phyloP scores from a whole-genome alignment of 2,113 vertebrate genomes.

The Cyrtonyx montezumae region DNA sequence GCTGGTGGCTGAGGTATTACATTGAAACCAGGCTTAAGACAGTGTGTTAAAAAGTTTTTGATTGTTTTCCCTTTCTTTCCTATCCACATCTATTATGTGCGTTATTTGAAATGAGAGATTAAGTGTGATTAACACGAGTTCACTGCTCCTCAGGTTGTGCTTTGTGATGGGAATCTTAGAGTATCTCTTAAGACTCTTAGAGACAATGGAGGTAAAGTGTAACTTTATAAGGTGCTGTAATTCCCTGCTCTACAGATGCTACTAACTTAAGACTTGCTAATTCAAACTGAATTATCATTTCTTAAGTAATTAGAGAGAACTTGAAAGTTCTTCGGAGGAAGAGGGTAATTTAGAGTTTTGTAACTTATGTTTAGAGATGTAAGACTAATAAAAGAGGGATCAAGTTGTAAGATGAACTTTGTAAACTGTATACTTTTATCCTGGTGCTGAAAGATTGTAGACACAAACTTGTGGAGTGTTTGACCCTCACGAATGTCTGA shows the following conservation, averaged over 20 bases:
- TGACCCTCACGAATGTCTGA: background rate
- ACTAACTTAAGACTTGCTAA: background rate
- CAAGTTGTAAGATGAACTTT: background rate
- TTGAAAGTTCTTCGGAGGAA: background rate
- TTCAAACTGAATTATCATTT: background rate
- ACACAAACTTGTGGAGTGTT: background rate
- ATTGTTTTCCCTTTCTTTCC: background rate
- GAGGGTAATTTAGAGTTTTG: background rate
- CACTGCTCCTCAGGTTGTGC: background rate
- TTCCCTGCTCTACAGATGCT: background rate
- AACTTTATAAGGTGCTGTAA: conserved; percentile 7
- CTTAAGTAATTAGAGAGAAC: background rate
- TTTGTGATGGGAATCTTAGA: background rate
- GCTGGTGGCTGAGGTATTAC: background rate
- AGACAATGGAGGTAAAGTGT: background rate
- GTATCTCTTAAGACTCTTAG: background rate
- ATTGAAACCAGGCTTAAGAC: conserved; percentile 26
- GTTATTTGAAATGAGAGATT: conserved; percentile 35
- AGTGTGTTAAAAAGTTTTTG: conserved; percentile 21
- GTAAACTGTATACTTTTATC: background rate
- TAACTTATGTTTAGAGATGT: background rate
- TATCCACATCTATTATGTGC: background rate
- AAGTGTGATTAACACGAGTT: conserved; percentile 4
- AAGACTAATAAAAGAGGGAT: background rate
- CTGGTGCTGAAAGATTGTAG: background rate